Conservation (phyloP, 2,797 vertebrate genomes). For the Pelochelys cantorii region DNA sequence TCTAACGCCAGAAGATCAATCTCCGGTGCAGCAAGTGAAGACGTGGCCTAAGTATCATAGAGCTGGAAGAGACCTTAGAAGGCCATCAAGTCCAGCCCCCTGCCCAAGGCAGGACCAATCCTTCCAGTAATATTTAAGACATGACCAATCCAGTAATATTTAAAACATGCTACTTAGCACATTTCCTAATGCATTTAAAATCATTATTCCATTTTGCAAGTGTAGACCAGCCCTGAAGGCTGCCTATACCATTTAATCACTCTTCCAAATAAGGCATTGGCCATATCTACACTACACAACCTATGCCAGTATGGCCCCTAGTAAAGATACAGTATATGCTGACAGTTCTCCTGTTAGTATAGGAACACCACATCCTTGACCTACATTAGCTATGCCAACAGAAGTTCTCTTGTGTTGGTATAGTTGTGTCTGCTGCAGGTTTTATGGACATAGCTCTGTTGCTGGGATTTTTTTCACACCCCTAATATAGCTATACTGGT, state of each 20-base stretch:
- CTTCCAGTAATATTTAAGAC: no score
- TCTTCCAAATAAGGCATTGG: background rate
- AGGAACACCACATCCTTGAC: no score
- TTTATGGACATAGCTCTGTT: background rate
- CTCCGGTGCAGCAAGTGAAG: no score
- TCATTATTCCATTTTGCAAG: background rate
- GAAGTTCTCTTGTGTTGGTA: background rate
- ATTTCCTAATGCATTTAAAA: background rate
- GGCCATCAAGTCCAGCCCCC: no score
- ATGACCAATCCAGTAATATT: background rate
- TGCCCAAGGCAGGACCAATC: no score
- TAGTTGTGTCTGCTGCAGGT: background rate
- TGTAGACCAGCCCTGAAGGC: background rate
- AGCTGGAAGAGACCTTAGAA: no score
- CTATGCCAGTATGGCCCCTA: background rate
- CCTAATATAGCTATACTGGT: background rate
- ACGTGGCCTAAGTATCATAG: no score
- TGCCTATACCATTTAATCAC: rapidly evolving
- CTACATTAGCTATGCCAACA: no score
- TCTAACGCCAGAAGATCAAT: no score
- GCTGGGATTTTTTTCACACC: background rate
- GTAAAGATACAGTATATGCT: background rate
- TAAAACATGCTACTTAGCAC: background rate
- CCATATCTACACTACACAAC: background rate
- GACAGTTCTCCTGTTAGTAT: no score